phyloP scores from a whole-genome alignment of 2,113 vertebrate species.

The Calidris pugnax region DNA sequence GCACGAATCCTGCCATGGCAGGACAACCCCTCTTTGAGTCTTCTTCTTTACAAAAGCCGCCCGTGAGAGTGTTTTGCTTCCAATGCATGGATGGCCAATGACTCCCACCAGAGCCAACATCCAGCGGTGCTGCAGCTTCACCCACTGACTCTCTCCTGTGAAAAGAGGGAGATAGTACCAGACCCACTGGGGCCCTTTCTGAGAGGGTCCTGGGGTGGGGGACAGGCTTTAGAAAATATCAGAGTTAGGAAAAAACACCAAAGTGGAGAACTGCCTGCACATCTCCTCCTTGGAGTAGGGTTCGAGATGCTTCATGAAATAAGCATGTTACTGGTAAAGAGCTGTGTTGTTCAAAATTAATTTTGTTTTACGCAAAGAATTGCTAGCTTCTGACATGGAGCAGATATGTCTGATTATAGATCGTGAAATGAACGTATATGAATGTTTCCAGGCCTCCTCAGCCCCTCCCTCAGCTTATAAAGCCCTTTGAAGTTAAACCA shows the following conservation, averaged over 20 bases:
- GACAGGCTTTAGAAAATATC: background rate
- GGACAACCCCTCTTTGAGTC: background rate
- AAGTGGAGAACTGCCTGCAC: background rate
- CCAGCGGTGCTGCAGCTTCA: background rate
- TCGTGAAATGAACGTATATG: background rate
- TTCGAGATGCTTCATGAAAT: background rate
- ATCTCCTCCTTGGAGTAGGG: background rate
- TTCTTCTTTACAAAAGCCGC: background rate
- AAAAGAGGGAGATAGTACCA: background rate
- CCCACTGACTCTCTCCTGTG: background rate
- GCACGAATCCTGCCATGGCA: background rate
- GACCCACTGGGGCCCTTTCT: background rate
- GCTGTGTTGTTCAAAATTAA: background rate
- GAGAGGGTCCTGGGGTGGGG: background rate
- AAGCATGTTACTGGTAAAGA: background rate
- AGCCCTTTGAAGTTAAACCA: background rate
- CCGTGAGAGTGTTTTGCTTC: background rate
- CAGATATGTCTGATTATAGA: background rate
- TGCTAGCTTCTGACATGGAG: background rate
- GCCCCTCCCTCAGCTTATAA: background rate
- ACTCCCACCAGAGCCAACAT: background rate
- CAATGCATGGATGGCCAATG: rapidly evolving
- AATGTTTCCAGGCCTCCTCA: background rate
- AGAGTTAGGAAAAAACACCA: background rate
- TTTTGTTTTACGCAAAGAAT: background rate